Evolutionary conservation across 30 jellyfish, hydroid and myxozoan species (phyloP), one percentile per base, ranked within the genome.

Genomic region (Catostylus mosaicus): DNA sequence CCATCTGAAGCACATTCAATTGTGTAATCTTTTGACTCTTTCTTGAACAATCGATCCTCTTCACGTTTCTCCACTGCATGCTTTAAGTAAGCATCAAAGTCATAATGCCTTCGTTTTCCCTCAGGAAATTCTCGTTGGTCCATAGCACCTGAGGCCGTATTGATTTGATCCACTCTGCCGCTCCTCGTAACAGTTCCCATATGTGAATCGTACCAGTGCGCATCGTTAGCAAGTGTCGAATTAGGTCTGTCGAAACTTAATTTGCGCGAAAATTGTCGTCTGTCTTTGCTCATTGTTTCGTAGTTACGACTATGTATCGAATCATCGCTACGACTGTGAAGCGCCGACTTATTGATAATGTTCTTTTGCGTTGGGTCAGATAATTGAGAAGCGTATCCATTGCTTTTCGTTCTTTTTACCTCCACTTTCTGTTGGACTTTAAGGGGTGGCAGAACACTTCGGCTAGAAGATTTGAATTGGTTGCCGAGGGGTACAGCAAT

Each of bases 401-500:
- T 7, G 54, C 54, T 40, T 40, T 40, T 40, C 14, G 11, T 14
- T 7, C 54, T 40, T 40, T 40, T 14, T 40, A 40, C 14, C 29
- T 34, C 70, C 27, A 20, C 0, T 23, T 14, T 30, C 47, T 30
- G 56, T 18, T 59, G 48, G 51, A 30, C 31, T 52, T 46, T 73
- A 40, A 80, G 90, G 7, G 90, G 90, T 11, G 90, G 90, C n/a
- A 80, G 82, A n/a, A 72, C 73, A 7, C 64, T 80, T 51, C 71
- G 1, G 34, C 90, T 73, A 4, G 45, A 43, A 64, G 11, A 14
- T 20, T n/a, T 23, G 8, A 9, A 33, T 5, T 31, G 31, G 1
- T 63, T 65, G 24, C 64, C 90, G 5, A 66, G 40, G 40, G 69
- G n/a, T n/a, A n/a, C 73, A n/a, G 40, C 26, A 24, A 56, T 45